Conservation (phyloP, 2,113 vertebrate species). For the Gulo gulo region DNA sequence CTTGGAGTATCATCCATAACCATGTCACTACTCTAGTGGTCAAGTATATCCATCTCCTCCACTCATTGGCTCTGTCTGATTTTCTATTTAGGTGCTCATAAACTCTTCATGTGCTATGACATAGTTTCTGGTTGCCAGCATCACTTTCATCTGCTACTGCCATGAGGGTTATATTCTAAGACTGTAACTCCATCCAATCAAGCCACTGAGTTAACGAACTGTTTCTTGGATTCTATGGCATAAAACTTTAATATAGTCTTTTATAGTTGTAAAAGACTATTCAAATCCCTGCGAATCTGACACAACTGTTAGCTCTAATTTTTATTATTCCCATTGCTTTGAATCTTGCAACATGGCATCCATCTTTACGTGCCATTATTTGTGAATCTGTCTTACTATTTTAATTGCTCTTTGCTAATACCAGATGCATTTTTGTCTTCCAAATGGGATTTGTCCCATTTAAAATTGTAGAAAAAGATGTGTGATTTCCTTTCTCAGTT, state of each 20-base stretch:
- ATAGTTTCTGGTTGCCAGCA: not conserved
- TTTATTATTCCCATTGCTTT: not conserved
- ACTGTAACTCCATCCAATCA: not conserved
- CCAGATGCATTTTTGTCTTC: not conserved
- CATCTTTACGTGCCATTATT: not conserved
- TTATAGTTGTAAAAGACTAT: not conserved
- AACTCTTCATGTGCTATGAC: conserved; percentile 13
- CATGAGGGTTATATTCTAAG: not conserved
- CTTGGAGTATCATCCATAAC: not conserved
- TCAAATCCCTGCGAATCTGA: not conserved
- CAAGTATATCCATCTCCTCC: conserved; percentile 20
- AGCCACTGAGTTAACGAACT: not conserved
- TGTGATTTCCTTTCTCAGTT: not conserved
- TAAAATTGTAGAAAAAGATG: not conserved
- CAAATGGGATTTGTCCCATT: not conserved
- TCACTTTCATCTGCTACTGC: not conserved
- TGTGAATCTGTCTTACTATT: not conserved
- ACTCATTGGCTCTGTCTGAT: not conserved
- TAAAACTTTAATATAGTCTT: not conserved
- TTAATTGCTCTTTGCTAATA: not conserved
- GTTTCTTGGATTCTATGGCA: not conserved
- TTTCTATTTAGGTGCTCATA: conserved; percentile 40
- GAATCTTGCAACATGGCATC: not conserved
- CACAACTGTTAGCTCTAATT: not conserved
- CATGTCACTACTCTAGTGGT: not conserved